Conservation (phyloP, 2,888 invertebrate genomes). For the Machimus rusticus region DNA sequence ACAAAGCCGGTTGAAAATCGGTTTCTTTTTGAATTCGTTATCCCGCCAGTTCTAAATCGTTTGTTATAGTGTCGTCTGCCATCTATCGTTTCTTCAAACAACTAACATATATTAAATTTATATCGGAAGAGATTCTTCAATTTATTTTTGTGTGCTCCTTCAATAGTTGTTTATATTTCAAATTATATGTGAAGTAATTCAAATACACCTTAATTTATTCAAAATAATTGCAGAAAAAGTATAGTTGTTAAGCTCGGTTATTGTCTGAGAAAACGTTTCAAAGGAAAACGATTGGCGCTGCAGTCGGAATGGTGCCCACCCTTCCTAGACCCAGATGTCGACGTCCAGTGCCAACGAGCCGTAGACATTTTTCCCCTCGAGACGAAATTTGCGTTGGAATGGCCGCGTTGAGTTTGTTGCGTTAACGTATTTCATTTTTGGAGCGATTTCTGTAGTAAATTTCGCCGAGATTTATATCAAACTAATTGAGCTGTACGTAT, state of each 20-base stretch:
- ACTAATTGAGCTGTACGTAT: not conserved
- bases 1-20: no score
- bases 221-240: not conserved
- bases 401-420: constrained; percentile 29
- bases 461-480: not conserved
- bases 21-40: no score
- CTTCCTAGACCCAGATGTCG: not conserved
- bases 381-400: not conserved
- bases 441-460: not conserved
- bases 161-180: no score
- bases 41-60: no score
- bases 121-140: no score
- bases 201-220: no score
- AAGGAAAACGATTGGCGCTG: not conserved
- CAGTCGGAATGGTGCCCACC: not conserved
- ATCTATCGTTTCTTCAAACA: no score
- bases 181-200: no score
- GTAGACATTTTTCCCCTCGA: not conserved
- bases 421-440: not conserved
- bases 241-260: not conserved
- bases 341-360: not conserved
- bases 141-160: no score
- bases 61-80: no score
- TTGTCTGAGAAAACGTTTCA: not conserved
- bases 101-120: no score